These are phyloP conservation scores for Drusus annulatus DNA, from an alignment of 1,140 invertebrate species.

Conservation along the genomic window DNA sequence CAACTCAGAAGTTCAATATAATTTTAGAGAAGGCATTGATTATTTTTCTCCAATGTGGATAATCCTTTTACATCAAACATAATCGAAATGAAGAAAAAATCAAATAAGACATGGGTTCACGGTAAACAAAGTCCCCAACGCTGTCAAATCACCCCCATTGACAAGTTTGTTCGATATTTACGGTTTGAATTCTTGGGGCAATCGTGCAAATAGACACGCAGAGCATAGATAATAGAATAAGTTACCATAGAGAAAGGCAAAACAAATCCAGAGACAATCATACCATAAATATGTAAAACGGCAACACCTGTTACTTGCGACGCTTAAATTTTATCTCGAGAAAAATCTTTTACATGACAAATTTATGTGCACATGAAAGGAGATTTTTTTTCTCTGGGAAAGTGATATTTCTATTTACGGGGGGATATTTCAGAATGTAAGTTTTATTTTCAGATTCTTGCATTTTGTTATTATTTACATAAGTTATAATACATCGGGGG, in stretches of 20 bases:
- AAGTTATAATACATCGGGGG: not conserved
- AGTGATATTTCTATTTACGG: constrained; percentile 25
- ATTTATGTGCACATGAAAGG: constrained; percentile 30
- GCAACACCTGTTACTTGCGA: constrained; percentile 30
- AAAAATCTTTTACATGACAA: constrained; percentile 44
- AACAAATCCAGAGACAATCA: constrained; percentile 35
- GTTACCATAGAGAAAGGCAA: constrained; percentile 9
- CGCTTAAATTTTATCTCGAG: constrained; percentile 37
- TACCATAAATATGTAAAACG: constrained; percentile 38
- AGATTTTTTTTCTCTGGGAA: constrained; percentile 9
- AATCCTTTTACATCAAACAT: too few species aligned
- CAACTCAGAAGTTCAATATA: too few species aligned
- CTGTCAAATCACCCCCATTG: too few species aligned
- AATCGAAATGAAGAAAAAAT: too few species aligned
- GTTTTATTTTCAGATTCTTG: constrained; percentile 15
- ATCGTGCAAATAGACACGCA: not conserved
- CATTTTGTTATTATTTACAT: not conserved
- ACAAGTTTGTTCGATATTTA: too few species aligned
- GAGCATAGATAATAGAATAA: not conserved
- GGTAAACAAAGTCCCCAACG: too few species aligned
- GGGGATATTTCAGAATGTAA: not conserved
- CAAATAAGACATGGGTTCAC: too few species aligned
- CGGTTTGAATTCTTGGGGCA: not conserved
- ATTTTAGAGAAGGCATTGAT: too few species aligned
- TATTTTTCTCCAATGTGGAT: too few species aligned